Base-by-base conservation (phyloP, 2,797 vertebrate species). In the Enteromius treurensis region DNA sequence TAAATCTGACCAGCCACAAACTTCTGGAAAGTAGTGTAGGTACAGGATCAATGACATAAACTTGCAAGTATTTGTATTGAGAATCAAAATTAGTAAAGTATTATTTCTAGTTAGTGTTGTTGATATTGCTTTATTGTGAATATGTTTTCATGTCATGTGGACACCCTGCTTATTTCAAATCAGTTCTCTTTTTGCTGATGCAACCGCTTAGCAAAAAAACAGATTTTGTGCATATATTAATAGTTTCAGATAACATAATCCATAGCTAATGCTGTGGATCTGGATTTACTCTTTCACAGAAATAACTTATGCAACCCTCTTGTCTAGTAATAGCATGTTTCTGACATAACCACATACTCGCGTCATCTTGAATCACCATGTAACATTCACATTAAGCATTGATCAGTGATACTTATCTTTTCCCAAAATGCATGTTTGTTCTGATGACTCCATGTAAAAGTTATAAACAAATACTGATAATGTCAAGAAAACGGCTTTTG, bases 241-340 rank as follows among this genome's bases (percentile, higher is more conserved):
- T 49, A 71, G 14, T 29, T 32, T 51, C 45, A 51, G 45, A 51
- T 73, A 45, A 70, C 37, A 73, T 73, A 51, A 51, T 51, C 45
- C 26, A 51, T 49, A 49, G 45, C 45, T 49, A 73, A 73, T 51
- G 26, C 8, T 21, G 70, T 73, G 9, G 26, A 73, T 51, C 70
- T 73, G 26, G 45, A 73, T 73, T 73, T 32, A 26, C 45, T 32
- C 51, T 73, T 49, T 71, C 23, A 29, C 3, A 2, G 8, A 73
- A 73, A 73, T 26, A 32, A 19, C 15, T 73, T 73, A 51, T 32
- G 45, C 45, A 73, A 32, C 70, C 32, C 70, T 73, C 26, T 73
- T 29, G 17, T 29, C 45, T 51, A 51, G 49, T 73, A 51, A 73
- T 73, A 73, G 45, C 26, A 6, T 6, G 15, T 45, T 70, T 70